Conservation (phyloP, 2,888 invertebrate species). For the Graphium colonna region DNA sequence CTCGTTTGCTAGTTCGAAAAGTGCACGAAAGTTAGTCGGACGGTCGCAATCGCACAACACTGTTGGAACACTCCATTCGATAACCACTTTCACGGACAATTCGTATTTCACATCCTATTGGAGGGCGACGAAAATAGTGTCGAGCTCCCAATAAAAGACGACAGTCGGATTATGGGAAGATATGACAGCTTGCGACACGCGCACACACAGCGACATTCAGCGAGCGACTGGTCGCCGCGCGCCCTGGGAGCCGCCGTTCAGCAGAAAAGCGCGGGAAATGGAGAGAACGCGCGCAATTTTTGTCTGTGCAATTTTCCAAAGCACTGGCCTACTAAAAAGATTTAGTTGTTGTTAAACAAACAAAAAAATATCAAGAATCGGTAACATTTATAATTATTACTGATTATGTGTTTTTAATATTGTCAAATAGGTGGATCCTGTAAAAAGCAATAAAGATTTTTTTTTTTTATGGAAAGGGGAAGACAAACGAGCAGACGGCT, state of each 20-base stretch:
- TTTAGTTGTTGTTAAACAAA: too few relatives aligned
- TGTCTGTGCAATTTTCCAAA: conserved; percentile 11
- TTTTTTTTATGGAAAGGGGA: too few relatives aligned
- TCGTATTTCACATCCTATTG: conserved; percentile 3
- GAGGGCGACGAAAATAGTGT: conserved; percentile 5
- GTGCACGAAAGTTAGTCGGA: conserved; percentile 7
- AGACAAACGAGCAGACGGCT: too few relatives aligned
- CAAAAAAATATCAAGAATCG: too few relatives aligned
- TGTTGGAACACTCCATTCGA: conserved; percentile 1
- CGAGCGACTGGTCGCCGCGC: conserved; percentile 16
- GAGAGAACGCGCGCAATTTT: conserved; percentile 14
- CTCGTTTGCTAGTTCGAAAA: neutral
- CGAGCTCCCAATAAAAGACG: conserved; percentile 2
- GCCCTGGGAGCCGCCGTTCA: conserved; percentile 14
- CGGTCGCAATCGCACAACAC: neutral
- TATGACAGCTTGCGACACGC: conserved; percentile 3
- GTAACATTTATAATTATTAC: too few relatives aligned
- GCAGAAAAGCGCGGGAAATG: conserved; percentile 24
- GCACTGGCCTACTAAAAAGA: neutral
- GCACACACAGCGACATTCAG: neutral
- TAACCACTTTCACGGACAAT: conserved; percentile 16
- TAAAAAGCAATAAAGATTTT: too few relatives aligned
- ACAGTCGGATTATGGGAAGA: conserved; percentile 12
- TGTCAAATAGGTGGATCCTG: too few relatives aligned
- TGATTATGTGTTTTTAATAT: too few relatives aligned